phyloP scores from a whole-genome alignment of 1,140 invertebrate genomes.

The Lysiphlebus fabarum region DNA sequence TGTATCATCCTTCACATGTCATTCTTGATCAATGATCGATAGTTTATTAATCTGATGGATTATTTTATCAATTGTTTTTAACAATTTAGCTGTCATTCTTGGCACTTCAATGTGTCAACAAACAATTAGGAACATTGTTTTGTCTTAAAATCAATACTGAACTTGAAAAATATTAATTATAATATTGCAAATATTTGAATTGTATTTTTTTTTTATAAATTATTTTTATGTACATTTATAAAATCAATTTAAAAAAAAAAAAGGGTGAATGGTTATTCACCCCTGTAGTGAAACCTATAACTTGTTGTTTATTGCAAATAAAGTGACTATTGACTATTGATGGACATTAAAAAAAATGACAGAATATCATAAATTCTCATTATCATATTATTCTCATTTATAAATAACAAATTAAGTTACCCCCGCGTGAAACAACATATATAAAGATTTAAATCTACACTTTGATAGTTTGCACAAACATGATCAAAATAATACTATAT shows the following conservation, averaged over 20 bases:
- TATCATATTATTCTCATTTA: constrained; percentile 56
- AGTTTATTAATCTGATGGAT: constrained; percentile 34
- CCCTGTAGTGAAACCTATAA: constrained; percentile 1
- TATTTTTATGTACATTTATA: neutral
- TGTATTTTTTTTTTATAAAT: neutral
- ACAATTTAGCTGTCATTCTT: constrained; percentile 30
- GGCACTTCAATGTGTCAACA: constrained; percentile 22
- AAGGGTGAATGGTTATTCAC: neutral
- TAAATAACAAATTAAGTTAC: constrained; percentile 56
- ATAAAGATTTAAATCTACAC: constrained; percentile 33
- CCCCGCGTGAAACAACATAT: constrained; percentile 35
- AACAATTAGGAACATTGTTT: neutral
- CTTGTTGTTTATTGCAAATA: neutral
- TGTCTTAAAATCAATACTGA: too few relatives aligned
- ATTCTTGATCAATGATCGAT: constrained; percentile 33
- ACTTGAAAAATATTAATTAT: too few relatives aligned
- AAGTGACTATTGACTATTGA: constrained; percentile 38
- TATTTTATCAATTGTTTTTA: constrained; percentile 35
- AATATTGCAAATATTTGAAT: neutral
- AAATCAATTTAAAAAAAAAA: too few relatives aligned
- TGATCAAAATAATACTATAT: constrained; percentile 26
- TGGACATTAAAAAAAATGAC: constrained; percentile 51
- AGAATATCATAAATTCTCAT: constrained; percentile 29
- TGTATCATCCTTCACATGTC: constrained; percentile 12
- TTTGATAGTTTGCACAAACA: constrained; percentile 28